These are phyloP conservation scores for Malthinus seriepunctatus DNA, from an alignment of 2,888 invertebrate genomes.

Conservation along the genomic window DNA sequence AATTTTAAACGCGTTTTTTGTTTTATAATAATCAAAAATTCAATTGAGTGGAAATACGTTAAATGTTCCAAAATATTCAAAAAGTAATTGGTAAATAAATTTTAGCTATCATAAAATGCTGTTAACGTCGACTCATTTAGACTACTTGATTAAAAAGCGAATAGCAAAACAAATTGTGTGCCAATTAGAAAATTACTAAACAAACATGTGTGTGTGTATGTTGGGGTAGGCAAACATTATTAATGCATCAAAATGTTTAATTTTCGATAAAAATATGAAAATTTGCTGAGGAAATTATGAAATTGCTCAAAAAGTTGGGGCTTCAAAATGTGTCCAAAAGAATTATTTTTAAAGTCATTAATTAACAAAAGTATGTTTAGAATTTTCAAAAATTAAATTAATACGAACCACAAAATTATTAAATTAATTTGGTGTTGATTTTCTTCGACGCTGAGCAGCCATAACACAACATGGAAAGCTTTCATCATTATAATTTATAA, in stretches of 20 bases:
- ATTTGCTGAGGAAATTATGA: too few species aligned
- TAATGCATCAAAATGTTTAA: too few species aligned
- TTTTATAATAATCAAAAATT: constrained; percentile 3
- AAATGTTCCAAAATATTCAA: constrained; percentile 11
- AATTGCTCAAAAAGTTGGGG: too few species aligned
- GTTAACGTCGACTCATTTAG: constrained; percentile 6
- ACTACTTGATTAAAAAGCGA: constrained; percentile 3
- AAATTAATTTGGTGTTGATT: not conserved
- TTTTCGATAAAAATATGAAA: too few species aligned
- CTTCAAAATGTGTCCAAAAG: too few species aligned
- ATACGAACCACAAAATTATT: too few species aligned
- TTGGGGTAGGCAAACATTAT: too few species aligned
- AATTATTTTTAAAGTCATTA: not conserved
- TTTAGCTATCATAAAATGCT: not conserved
- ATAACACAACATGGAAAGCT: not conserved
- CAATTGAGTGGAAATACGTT: constrained; percentile 7
- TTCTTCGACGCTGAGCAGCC: not conserved
- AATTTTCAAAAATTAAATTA: not conserved
- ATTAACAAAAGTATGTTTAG: too few species aligned
- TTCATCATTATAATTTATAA: not conserved
- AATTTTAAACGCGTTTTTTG: not conserved
- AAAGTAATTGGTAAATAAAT: constrained; percentile 15
- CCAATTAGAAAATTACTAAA: constrained; percentile 9
- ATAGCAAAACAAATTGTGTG: not conserved
- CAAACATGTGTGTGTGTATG: too few species aligned